Evolutionary conservation across 2,888 invertebrate species (phyloP), one percentile per base, ranked within the genome.

Genomic region (Sarcophaga subvicina): DNA sequence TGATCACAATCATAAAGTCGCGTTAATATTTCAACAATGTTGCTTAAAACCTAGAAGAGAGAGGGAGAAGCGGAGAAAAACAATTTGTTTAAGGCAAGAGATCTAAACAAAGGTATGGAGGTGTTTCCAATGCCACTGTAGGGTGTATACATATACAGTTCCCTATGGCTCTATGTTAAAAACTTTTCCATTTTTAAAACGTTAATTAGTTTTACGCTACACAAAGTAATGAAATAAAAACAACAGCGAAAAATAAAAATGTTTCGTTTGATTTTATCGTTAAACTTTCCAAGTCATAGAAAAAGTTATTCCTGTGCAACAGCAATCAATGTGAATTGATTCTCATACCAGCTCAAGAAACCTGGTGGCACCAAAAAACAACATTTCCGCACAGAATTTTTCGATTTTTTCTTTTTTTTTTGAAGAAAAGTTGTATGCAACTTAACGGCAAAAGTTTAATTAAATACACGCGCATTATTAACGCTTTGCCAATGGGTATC

Each of bases 391-490:
- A 25, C 22, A 76, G 69, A 78, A 78, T 45, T 71, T 54, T 69
- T 12, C 5, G n/a, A 49, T 70, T 70, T 69, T 67, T 69, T 47
- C 20, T 64, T 22, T 20, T 76, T 71, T 20, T 76, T 71, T 76
- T 37, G 64, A 70, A 59, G 75, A 63, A 83, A 79, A 54, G 62
- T 37, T 85, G 79, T 79, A 78, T 85, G 86, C 73, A 85, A 84
- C 88, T 89, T 92, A 92, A 92, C 92, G 90, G 92, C 92, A 88
- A 92, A 92, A 92, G 90, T 92, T 92, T 92, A 92, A 92, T 92
- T 92, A 92, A 92, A 92, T 89, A 89, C 86, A 88, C 88, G 88
- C 87, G 88, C 87, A 79, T 87, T 88, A 88, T 88, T 89, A 89
- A 89, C 87, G 88, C 78, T 85, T 79, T 89, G 83, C 80, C 86